phyloP scores from a whole-genome alignment of 2,113 vertebrate species.

The Solea senegalensis region DNA sequence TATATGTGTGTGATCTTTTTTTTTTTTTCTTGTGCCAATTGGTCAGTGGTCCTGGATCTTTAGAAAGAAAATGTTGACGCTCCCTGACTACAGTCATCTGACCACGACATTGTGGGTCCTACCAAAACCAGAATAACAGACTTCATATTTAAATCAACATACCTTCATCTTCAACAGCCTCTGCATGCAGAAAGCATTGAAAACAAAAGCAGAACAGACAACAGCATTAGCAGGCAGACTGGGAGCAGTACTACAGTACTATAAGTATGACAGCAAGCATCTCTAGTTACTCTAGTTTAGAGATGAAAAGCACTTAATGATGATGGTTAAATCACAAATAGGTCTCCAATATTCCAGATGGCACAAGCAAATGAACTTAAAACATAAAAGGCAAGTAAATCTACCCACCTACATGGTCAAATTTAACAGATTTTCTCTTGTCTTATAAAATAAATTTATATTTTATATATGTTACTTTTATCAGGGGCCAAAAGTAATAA shows the following conservation, averaged over 20 bases:
- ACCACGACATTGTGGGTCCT: slow-evolving; percentile 47
- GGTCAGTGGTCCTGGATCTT: slow-evolving; percentile 37
- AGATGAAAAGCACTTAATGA: background rate
- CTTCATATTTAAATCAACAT: slow-evolving; percentile 68
- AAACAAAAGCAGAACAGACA: slow-evolving; percentile 75
- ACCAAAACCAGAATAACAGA: slow-evolving; percentile 63
- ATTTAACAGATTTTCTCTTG: background rate
- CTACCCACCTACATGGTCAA: slow-evolving; percentile 3
- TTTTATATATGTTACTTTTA: background rate
- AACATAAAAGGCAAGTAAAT: background rate
- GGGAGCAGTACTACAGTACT: slow-evolving; percentile 8
- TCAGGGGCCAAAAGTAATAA: slow-evolving; percentile 2
- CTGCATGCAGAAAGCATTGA: slow-evolving; percentile 82
- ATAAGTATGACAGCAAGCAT: background rate
- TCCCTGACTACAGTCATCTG: slow-evolving; percentile 60
- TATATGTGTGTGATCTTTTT: background rate
- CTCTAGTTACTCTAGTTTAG: background rate
- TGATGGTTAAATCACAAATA: slow-evolving; percentile 16
- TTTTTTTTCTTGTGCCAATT: slow-evolving; percentile 1
- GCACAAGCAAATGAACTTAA: background rate
- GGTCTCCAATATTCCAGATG: background rate
- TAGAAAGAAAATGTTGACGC: slow-evolving; percentile 38
- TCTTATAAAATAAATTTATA: background rate
- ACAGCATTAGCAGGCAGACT: slow-evolving; percentile 51
- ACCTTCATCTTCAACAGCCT: slow-evolving; percentile 80